Evolutionary conservation across 2,113 vertebrate genomes (phyloP).

Genomic region (Chascanopsetta lugubris): DNA sequence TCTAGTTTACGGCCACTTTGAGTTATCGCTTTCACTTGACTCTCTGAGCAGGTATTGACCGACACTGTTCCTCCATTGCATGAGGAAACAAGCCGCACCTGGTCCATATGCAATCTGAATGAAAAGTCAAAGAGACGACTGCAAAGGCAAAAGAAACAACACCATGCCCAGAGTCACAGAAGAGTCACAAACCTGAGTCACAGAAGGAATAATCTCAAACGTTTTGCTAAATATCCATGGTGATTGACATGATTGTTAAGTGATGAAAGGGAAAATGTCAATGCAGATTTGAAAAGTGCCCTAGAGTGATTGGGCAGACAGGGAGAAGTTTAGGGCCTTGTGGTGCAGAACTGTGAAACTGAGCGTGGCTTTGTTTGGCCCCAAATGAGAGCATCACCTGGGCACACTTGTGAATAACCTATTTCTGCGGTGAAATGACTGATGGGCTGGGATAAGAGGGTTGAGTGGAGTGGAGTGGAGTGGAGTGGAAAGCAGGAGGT

Average conservation of each 20-base stretch:
- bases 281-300: slow-evolving; percentile 6
- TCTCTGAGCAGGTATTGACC: slow-evolving; percentile 69
- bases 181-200: too few species aligned
- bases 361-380: slow-evolving; percentile 26
- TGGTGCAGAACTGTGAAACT: slow-evolving; percentile 16
- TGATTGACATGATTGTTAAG: neutral
- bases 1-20: slow-evolving; percentile 66
- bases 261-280: slow-evolving; percentile 13
- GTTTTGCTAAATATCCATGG: neutral
- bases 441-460: slow-evolving; percentile 59
- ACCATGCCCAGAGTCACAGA: too few species aligned
- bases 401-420: slow-evolving; percentile 55
- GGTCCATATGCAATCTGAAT: slow-evolving; percentile 22
- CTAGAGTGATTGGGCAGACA: neutral
- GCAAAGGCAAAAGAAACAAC: neutral
- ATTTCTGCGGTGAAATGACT: slow-evolving; percentile 64
- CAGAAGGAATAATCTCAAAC: neutral
- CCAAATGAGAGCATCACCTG: slow-evolving; percentile 48
- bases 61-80: slow-evolving; percentile 29
- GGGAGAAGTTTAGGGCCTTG: neutral
- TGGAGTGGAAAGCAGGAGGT: slow-evolving; percentile 25
- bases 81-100: slow-evolving; percentile 13
- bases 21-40: slow-evolving; percentile 73
- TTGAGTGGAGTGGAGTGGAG: slow-evolving; percentile 31
- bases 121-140: slow-evolving; percentile 6